These are phyloP conservation scores for Falco cherrug DNA, from an alignment of 2,797 vertebrate species.

Conservation along the genomic window DNA sequence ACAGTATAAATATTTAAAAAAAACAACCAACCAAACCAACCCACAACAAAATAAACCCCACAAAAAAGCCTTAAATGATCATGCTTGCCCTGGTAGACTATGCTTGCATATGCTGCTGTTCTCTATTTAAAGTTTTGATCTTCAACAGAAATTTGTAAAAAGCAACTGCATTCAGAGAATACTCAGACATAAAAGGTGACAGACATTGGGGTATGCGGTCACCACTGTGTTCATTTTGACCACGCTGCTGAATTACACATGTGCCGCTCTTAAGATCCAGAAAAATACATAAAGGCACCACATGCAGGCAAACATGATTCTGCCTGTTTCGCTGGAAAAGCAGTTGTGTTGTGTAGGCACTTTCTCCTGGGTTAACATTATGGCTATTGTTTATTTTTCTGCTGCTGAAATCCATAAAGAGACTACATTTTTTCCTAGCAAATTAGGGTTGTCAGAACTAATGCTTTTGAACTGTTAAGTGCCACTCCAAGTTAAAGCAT, in stretches of 20 bases:
- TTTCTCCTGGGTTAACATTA: not conserved
- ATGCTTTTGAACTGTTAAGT: not conserved
- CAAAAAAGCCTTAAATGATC: not conserved
- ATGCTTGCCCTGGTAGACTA: not conserved
- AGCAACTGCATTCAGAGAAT: not conserved
- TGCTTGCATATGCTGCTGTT: not conserved
- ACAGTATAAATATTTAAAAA: not conserved
- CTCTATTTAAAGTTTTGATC: not conserved
- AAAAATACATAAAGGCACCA: rapidly evolving
- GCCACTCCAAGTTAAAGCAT: not conserved
- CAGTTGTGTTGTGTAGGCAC: not conserved
- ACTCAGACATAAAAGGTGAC: not conserved
- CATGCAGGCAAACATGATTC: not conserved
- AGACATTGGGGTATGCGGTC: no score
- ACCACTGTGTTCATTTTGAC: rapidly evolving
- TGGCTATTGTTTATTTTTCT: not conserved
- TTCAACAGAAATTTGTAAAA: not conserved
- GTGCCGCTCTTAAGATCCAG: not conserved
- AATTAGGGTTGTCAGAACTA: not conserved
- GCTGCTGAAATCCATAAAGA: not conserved
- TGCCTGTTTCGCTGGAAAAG: not conserved
- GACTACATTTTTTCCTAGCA: not conserved
- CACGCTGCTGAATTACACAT: rapidly evolving
- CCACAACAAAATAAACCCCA: not conserved
- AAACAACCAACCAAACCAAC: rapidly evolving